A percentile compares a stretch with the other conserved stretches of the same genome.
Evolutionary conservation across 1,140 invertebrate genomes (phyloP).

Genomic region (Microplitis demolitor): DNA sequence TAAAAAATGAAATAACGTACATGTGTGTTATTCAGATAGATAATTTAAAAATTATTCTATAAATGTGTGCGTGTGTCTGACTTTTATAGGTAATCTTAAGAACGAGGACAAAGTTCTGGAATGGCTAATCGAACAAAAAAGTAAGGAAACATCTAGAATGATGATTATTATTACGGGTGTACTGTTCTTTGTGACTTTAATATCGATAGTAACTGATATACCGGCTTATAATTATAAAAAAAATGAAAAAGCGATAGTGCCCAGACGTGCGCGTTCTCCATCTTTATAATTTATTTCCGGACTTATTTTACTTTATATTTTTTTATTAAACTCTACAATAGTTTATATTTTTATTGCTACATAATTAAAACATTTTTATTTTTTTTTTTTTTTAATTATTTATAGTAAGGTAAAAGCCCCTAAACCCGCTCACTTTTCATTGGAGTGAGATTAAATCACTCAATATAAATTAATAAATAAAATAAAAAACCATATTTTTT

Average conservation of each 20-base stretch:
- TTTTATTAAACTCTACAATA: background rate
- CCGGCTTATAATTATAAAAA: constrained; percentile 52
- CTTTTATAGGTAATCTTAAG: constrained; percentile 89
- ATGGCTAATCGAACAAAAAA: constrained; percentile 93
- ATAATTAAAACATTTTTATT: no score
- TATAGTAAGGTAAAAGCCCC: no score
- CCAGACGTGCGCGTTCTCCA: constrained; percentile 48
- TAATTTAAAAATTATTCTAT: constrained; percentile 29
- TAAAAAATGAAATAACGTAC: background rate
- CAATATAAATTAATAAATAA: no score
- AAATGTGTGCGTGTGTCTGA: constrained; percentile 50
- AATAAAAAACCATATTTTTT: no score
- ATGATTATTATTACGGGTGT: constrained; percentile 63
- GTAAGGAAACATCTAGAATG: constrained; percentile 72
- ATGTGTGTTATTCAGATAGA: background rate
- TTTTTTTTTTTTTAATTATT: no score
- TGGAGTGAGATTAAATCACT: no score
- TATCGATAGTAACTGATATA: constrained; percentile 60
- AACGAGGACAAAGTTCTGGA: constrained; percentile 94
- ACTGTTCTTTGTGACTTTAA: constrained; percentile 63
- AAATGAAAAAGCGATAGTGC: constrained; percentile 50
- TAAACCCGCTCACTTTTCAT: no score
- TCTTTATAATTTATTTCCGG: constrained; percentile 27
- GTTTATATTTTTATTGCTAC: no score
- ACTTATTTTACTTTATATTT: background rate